A percentile compares a stretch with the other conserved stretches of the same genome.
Conservation (phyloP, 2,113 vertebrate species). For the Oncorhynchus keta region DNA sequence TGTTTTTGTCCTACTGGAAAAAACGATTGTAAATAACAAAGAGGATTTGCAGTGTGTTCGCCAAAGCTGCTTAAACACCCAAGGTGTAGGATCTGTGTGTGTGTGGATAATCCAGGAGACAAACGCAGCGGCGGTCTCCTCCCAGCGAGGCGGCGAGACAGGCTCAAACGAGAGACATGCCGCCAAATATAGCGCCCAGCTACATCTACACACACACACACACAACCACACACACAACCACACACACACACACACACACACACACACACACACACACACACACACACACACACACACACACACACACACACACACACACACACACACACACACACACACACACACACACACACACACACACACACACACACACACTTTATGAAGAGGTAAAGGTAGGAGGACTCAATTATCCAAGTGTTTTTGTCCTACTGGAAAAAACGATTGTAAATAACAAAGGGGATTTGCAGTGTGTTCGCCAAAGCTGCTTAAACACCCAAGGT, state of each 20-base stretch:
- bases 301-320: too few relatives aligned
- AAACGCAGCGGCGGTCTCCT: slow-evolving; percentile 20
- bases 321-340: too few relatives aligned
- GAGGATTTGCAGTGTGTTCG: slow-evolving; percentile 4
- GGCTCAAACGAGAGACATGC: neutral
- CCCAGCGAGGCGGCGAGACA: slow-evolving; percentile 11
- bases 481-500: slow-evolving; percentile 35
- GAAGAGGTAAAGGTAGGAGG: neutral
- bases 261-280: too few relatives aligned
- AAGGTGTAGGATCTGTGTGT: slow-evolving; percentile 23
- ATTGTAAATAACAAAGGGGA: slow-evolving; percentile 4
- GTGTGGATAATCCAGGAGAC: slow-evolving; percentile 39
- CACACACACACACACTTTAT: neutral
- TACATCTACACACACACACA: neutral
- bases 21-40: slow-evolving; percentile 9
- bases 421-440: neutral
- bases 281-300: too few relatives aligned
- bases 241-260: too few relatives aligned
- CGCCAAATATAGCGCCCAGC: neutral
- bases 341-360: too few relatives aligned
- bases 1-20: neutral
- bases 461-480: slow-evolving; percentile 27
- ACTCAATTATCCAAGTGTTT: slow-evolving; percentile 8
- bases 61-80: slow-evolving; percentile 42
- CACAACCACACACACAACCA: too few relatives aligned